Evolutionary conservation across 1,140 invertebrate genomes (phyloP).

Genomic region (Chelonus insularis): DNA sequence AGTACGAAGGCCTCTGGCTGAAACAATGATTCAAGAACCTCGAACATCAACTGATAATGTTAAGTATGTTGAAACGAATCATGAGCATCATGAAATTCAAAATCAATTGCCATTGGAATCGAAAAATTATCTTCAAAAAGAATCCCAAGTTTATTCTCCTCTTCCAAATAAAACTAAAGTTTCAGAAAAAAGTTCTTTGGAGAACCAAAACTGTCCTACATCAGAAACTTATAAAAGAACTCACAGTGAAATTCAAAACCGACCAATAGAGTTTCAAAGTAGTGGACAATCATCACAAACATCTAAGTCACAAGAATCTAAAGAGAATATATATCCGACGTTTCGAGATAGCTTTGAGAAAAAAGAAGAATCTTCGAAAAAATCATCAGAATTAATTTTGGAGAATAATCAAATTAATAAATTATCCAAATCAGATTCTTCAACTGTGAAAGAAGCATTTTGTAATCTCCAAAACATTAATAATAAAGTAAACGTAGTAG

Average conservation of each 20-base stretch:
- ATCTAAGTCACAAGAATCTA: neutral
- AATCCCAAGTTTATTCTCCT: too few relatives aligned
- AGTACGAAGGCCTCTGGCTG: constrained; percentile 41
- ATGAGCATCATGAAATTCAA: neutral
- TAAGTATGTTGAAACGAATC: neutral
- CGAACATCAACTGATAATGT: neutral
- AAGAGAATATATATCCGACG: neutral
- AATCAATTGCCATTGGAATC: neutral
- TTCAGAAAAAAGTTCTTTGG: too few relatives aligned
- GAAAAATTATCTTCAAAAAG: neutral
- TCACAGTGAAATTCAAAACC: too few relatives aligned
- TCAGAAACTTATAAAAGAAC: too few relatives aligned
- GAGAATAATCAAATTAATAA: neutral
- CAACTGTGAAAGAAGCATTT: neutral
- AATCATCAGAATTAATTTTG: neutral
- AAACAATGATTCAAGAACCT: constrained; percentile 30
- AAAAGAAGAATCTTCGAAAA: neutral
- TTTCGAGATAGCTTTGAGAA: neutral
- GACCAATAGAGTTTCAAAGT: too few relatives aligned
- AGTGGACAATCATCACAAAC: neutral
- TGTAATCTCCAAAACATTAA: neutral
- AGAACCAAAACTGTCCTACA: too few relatives aligned
- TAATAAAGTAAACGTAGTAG: constrained; percentile 14
- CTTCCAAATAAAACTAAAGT: too few relatives aligned
- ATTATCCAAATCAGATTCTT: neutral